A percentile compares a stretch with the other conserved stretches of the same genome.
phyloP scores from a whole-genome alignment of 2,888 invertebrate species.

The Leptopilina drosophilae region DNA sequence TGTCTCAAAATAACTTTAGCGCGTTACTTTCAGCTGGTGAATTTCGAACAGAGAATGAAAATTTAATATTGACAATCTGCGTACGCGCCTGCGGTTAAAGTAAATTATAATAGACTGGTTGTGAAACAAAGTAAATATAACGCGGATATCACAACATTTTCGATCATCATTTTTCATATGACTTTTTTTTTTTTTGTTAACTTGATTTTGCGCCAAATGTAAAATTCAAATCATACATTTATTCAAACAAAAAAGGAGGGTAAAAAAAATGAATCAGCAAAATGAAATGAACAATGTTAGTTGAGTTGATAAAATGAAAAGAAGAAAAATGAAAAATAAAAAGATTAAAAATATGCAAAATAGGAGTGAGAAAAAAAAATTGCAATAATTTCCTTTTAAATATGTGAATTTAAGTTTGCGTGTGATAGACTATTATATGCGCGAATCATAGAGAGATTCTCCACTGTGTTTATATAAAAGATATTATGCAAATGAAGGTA shows the following conservation, averaged over 20 bases:
- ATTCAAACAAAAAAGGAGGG: background rate
- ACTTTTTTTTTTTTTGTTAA: background rate
- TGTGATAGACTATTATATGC: conserved; percentile 18
- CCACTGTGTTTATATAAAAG: conserved; percentile 3
- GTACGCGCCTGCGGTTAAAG: conserved; percentile 3
- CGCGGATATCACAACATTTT: no score
- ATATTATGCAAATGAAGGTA: conserved; percentile 28
- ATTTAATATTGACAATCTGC: conserved; percentile 12
- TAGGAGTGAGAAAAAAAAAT: background rate
- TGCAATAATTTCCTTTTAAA: background rate
- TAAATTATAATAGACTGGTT: conserved; percentile 1
- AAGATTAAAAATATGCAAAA: no score
- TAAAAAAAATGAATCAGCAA: no score
- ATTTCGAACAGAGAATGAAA: background rate
- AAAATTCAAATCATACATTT: background rate
- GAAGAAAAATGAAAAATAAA: background rate
- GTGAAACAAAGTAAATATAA: conserved; percentile 2
- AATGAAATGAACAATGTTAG: no score
- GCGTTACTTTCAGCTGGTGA: background rate
- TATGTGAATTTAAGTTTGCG: conserved; percentile 1
- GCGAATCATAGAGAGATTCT: background rate
- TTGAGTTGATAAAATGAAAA: no score
- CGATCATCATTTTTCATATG: no score
- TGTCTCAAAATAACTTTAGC: background rate
- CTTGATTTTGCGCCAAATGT: background rate